Conservation (phyloP, 1,140 invertebrate genomes). For the Eurosta solidaginis region DNA sequence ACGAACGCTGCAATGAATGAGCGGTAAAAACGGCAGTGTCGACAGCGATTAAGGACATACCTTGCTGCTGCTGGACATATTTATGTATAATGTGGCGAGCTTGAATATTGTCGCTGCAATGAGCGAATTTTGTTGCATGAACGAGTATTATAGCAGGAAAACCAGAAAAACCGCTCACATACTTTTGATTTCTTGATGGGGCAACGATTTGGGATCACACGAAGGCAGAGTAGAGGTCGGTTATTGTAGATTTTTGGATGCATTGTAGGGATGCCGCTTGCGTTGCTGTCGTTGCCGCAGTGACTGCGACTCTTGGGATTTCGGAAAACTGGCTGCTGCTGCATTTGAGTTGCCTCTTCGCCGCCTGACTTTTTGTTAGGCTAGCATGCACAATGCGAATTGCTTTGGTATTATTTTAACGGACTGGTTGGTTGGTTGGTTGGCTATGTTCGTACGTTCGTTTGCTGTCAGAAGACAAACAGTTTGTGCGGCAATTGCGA, state of each 20-base stretch:
- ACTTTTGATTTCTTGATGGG: background rate
- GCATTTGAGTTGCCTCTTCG: background rate
- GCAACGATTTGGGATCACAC: background rate
- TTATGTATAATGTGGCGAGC: background rate
- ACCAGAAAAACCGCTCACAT: conserved; percentile 18
- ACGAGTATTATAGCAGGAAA: background rate
- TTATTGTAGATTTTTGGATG: background rate
- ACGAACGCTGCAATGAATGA: background rate
- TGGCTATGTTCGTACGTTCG: conserved; percentile 13
- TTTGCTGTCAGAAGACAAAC: conserved; percentile 39
- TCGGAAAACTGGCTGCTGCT: background rate
- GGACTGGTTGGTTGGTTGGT: background rate
- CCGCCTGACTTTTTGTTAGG: background rate
- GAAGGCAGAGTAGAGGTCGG: background rate
- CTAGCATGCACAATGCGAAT: background rate
- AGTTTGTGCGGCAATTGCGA: conserved; percentile 53
- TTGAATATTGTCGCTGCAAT: background rate
- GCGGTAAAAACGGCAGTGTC: background rate
- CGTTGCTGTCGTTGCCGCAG: background rate
- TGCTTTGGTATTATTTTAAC: background rate
- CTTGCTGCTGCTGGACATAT: background rate
- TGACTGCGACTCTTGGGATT: background rate
- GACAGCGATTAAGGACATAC: background rate
- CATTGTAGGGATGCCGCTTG: background rate
- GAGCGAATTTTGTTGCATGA: conserved; percentile 21